Evolutionary conservation across 2,797 vertebrate genomes (phyloP), one percentile per base, ranked within the genome.

Genomic region (Margarornis squamiger): DNA sequence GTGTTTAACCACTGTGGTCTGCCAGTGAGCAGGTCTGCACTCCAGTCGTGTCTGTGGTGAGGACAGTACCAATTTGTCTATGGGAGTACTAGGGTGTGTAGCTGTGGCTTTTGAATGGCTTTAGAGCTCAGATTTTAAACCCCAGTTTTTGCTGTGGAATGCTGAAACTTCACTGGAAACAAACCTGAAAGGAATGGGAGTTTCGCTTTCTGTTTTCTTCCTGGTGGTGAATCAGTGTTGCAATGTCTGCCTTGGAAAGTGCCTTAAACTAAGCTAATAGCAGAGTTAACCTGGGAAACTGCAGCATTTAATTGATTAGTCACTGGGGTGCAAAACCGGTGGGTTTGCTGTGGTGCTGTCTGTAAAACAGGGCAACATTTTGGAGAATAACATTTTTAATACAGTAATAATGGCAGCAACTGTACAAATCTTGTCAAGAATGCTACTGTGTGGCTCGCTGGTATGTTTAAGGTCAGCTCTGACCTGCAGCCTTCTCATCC

Each of bases 171-270:
- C 10, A 10, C 38, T 54, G 8, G 26, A 85, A 89, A 48, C 14
- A 52, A 87, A 76, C 36, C 15, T 17, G 27, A 27, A 82, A 59
- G 26, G 72, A 68, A 48, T 7, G 39, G 9, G 71, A 81, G 55
- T 90, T 95, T 84, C 5, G 3, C 65, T 94, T 88, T 80, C 68
- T 95, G 13, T 73, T 82, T 72, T 74, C 71, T 63, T 79, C 30
- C 66, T 29, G 11, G 34, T 41, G 2, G 4, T 57, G 48, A 26
- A 26, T 30, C 24, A 18, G 2, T 59, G 30, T 59, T 93, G 76
- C 51, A 84, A 43, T 85, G 8, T 55, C 91, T 63, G 7, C 29
- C 4, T 21, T 84, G 92, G 80, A 27, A 75, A 74, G 21, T 54
- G 1, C 12, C 12, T 46, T 43, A 14, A 80, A 5, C 11, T 6